Percentiles rank a stretch among this genome's conserved stretches.
Conservation (phyloP, 1,140 invertebrate genomes). For the Galendromus occidentalis region DNA sequence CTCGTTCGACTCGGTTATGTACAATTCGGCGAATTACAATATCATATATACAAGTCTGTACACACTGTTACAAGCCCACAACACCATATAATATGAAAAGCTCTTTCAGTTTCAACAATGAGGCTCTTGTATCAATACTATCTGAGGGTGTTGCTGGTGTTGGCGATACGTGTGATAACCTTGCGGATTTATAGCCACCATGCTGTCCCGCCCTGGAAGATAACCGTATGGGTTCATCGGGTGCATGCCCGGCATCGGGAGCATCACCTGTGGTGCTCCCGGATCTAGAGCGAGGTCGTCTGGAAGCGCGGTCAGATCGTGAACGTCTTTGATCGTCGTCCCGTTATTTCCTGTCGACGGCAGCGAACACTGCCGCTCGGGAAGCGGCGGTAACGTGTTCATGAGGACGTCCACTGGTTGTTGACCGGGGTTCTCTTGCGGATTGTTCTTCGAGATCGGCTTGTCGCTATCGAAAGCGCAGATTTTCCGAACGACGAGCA, state of each 20-base stretch:
- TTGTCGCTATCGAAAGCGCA: slow-evolving; percentile 4
- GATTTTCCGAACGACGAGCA: neutral
- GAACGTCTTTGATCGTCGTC: slow-evolving; percentile 2
- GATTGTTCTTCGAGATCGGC: neutral
- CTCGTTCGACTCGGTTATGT: no score
- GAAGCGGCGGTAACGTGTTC: neutral
- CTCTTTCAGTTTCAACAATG: neutral
- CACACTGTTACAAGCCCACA: no score
- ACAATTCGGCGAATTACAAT: no score
- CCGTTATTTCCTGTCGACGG: neutral
- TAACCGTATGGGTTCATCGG: slow-evolving; percentile 6
- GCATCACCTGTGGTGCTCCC: neutral
- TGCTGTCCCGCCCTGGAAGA: neutral
- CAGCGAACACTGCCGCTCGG: neutral
- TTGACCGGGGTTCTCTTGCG: neutral
- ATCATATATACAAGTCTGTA: no score
- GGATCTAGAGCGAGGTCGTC: slow-evolving; percentile 2
- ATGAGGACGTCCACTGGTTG: slow-evolving; percentile 1
- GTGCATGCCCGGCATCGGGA: neutral
- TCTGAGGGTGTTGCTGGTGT: slow-evolving; percentile 5
- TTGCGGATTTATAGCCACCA: neutral
- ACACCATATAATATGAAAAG: no score
- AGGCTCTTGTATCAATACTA: slow-evolving; percentile 5
- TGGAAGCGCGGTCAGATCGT: neutral
- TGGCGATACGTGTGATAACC: slow-evolving; percentile 11